Conservation (phyloP, 37 sponge, comb jelly and placozoan species). For the Tethya wilhelma region DNA sequence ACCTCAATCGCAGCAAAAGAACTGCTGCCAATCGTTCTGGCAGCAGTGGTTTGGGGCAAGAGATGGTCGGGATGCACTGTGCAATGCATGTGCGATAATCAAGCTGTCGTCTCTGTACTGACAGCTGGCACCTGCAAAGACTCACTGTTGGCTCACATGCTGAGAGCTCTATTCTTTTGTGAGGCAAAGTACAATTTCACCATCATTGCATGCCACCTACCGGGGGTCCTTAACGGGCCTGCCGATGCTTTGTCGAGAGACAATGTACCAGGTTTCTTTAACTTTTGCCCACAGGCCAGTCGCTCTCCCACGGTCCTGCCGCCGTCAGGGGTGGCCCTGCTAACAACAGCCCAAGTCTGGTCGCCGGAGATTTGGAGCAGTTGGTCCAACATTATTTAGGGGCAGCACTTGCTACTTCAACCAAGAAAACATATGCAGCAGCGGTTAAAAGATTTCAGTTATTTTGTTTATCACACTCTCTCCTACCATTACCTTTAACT, state of each 20-base stretch:
- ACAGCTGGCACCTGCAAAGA: neutral
- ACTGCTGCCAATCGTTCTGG: too few relatives aligned
- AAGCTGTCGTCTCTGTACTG: constrained; percentile 17
- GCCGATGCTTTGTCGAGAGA: constrained; percentile 33
- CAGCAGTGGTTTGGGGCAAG: too few relatives aligned
- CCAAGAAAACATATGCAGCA: neutral
- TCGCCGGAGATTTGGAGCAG: neutral
- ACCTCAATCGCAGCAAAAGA: too few relatives aligned
- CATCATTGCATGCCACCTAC: neutral
- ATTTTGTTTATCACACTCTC: neutral
- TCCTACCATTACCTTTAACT: neutral
- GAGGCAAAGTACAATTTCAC: constrained; percentile 8
- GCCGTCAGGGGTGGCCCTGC: neutral
- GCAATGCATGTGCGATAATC: neutral
- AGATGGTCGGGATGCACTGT: too few relatives aligned
- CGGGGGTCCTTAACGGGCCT: neutral
- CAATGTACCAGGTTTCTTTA: neutral
- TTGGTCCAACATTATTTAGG: neutral
- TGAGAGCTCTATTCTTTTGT: constrained; percentile 16
- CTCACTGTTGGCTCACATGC: constrained; percentile 2
- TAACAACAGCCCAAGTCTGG: neutral
- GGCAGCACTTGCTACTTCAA: constrained; percentile 14
- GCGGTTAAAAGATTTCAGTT: neutral
- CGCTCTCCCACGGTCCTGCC: neutral
- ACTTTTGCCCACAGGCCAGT: neutral